A percentile compares a stretch with the other conserved stretches of the same genome.
Conservation (phyloP, 2,797 vertebrate genomes). For the Karalla daura region DNA sequence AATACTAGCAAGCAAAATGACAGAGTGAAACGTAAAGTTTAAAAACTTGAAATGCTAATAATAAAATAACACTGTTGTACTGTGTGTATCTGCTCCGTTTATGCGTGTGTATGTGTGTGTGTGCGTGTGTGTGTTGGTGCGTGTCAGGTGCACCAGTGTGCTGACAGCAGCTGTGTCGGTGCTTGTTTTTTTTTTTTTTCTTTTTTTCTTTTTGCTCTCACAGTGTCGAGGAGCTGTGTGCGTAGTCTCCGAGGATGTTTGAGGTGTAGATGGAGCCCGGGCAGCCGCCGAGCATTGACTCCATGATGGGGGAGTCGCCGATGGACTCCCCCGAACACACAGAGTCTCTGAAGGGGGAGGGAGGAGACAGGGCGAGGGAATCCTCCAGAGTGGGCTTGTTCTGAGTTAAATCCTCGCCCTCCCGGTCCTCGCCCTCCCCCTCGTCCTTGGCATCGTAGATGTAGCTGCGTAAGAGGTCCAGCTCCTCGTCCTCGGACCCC, state of each 20-base stretch:
- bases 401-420: constrained; percentile 76
- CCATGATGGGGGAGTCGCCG: constrained; percentile 87
- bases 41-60: constrained; percentile 34
- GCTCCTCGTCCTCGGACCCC: constrained; percentile 86
- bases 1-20: constrained; percentile 62
- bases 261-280: constrained; percentile 88
- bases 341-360: constrained; percentile 97
- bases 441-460: constrained; percentile 88
- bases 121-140: constrained; percentile 17
- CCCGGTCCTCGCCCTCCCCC: constrained; percentile 73
- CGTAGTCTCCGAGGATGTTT: constrained; percentile 90
- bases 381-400: constrained; percentile 89
- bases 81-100: constrained; percentile 14
- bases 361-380: constrained; percentile 91
- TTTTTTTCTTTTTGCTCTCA: constrained; percentile 84
- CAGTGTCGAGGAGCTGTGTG: constrained; percentile 98
- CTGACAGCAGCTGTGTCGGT: constrained; percentile 45
- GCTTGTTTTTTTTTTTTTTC: constrained; percentile 4
- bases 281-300: constrained; percentile 88
- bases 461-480: constrained; percentile 92
- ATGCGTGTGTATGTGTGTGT: constrained; percentile 4
- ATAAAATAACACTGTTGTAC: constrained; percentile 18
- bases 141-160: constrained; percentile 27
- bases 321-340: constrained; percentile 90
- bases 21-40: constrained; percentile 22